These are phyloP conservation scores for Timema podura DNA, from an alignment of 2,888 invertebrate species.

Conservation along the genomic window DNA sequence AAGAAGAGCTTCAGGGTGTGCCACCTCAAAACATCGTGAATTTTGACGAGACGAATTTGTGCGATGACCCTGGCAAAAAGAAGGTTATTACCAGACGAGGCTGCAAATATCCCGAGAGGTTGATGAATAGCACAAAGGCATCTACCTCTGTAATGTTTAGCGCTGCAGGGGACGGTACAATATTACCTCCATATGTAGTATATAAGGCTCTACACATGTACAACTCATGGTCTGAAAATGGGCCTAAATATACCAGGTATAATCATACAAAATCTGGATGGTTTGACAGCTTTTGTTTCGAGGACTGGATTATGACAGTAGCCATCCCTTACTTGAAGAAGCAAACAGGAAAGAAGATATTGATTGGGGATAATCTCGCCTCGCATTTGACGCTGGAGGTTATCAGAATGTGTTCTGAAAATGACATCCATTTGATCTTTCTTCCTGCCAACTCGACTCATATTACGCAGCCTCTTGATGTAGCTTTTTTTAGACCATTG, in stretches of 20 bases:
- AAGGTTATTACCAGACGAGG: conserved; percentile 10
- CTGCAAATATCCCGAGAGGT: conserved; percentile 14
- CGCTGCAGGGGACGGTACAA: conserved; percentile 2
- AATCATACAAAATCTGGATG: conserved; percentile 5
- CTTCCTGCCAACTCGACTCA: conserved; percentile 4
- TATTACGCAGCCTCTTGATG: background rate
- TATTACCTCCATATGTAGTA: conserved; percentile 11
- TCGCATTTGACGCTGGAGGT: conserved; percentile 5
- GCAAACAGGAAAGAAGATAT: conserved; percentile 1
- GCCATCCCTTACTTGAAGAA: conserved; percentile 9
- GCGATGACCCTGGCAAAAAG: conserved; percentile 13
- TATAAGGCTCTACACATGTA: conserved; percentile 7
- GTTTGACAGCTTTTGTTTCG: conserved; percentile 11
- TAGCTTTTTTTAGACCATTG: background rate
- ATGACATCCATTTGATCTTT: conserved; percentile 11
- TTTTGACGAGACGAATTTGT: conserved; percentile 16
- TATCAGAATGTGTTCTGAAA: conserved; percentile 2
- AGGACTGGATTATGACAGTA: background rate
- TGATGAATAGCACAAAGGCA: conserved; percentile 14
- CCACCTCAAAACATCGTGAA: conserved; percentile 16
- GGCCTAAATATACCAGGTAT: background rate
- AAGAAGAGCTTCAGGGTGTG: background rate
- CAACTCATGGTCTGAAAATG: conserved; percentile 13
- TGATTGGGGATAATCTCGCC: conserved; percentile 9
- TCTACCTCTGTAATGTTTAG: conserved; percentile 13